Base-by-base conservation (phyloP, 2,888 invertebrate genomes). In the Phytoseiulus persimilis region DNA sequence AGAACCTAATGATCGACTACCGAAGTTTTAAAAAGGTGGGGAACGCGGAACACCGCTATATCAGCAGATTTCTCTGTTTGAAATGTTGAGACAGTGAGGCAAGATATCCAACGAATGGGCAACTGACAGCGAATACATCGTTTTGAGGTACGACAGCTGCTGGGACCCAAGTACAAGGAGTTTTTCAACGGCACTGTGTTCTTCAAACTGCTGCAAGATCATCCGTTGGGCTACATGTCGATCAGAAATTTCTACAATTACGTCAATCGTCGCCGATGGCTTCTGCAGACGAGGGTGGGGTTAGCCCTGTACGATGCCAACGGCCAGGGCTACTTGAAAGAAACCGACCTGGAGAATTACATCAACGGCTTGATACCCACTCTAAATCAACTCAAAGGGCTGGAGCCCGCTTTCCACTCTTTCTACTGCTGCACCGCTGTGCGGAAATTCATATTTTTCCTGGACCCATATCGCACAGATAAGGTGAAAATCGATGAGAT, bases 391-490 rank as follows among this genome's bases (percentile, higher is more conserved):
- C 92, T 92, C 91, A 83, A 65, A 92, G 96, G 97, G 0, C 93
- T 98, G 90, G 97, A 98, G 93, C 95, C 96, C 83, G 97, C 97
- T 0, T 98, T 98, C 93, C 96, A 97, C 92, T 96, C 96, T 23
- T 98, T 98, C 94, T 99, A 98, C 92, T 96, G 98, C 32, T 98
- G 98, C 92, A 98, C 98, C 0, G 98, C 97, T 1, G 97, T 97
- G 0, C 94, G 98, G 91, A 98, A 98, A 93, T 98, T 99, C 93
- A 95, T 98, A 92, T 99, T 99, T 94, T 98, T 98, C 92, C 94
- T 99, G 28, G 98, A 98, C 92, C 96, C 97, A 0, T 93, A 97
- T 91, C 94, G 96, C 91, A 96, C 96, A 0, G 97, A 97, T 0
- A 94, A 96, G 91, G 96, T 98, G 89, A 94, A 96, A 91, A 98